Evolutionary conservation across 2,113 vertebrate genomes (phyloP).

Genomic region (Parus major): DNA sequence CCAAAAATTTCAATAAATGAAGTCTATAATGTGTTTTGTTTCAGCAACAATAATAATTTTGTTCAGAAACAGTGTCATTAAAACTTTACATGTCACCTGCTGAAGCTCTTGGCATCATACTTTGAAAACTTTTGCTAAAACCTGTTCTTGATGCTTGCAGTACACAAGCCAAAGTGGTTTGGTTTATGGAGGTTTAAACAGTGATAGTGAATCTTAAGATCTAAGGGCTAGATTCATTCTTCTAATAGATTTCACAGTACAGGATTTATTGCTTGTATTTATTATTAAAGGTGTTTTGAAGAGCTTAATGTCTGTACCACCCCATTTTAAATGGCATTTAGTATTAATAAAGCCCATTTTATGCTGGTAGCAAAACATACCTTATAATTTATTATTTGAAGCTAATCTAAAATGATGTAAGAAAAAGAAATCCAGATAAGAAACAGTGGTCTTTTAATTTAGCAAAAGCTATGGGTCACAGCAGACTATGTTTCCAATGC

Average conservation of each 20-base stretch:
- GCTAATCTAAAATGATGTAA: neutral
- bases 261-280: neutral
- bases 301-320: neutral
- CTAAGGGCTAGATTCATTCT: neutral
- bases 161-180: neutral
- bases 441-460: neutral
- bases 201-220: neutral
- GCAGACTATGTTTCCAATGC: neutral
- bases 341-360: neutral
- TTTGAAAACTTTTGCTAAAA: neutral
- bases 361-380: neutral
- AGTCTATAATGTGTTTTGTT: neutral
- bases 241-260: neutral
- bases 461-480: neutral
- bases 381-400: neutral
- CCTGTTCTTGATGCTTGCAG: neutral
- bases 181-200: neutral
- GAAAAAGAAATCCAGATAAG: neutral
- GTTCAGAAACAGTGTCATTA: neutral
- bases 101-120: neutral
- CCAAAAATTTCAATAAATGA: neutral
- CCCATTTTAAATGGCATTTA: neutral
- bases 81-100: neutral
- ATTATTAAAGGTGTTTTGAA: neutral
- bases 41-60: neutral